Evolutionary conservation across 2,797 vertebrate species (phyloP).

Genomic region (Chiroxiphia lanceolata): DNA sequence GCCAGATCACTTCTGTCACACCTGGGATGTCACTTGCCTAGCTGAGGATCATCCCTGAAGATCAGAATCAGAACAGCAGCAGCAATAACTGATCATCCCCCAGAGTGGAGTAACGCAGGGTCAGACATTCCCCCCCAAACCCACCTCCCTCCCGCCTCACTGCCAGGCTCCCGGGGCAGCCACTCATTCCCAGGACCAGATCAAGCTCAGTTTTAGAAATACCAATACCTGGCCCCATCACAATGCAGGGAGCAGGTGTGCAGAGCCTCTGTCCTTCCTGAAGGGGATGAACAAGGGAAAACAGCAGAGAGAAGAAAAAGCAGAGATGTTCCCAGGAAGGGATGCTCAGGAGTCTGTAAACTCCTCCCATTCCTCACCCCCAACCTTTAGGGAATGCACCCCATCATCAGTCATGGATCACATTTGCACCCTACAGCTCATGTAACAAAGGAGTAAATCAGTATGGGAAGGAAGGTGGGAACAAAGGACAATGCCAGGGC

Average conservation of each 20-base stretch:
- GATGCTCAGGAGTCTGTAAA: not conserved
- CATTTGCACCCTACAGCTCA: not conserved
- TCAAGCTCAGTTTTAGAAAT: not conserved
- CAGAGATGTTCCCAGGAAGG: not conserved
- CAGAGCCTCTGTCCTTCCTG: not conserved
- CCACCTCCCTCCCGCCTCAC: not conserved
- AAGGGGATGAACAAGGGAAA: not conserved
- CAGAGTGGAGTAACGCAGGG: not conserved
- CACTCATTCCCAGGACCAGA: not conserved
- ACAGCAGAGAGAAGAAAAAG: not conserved
- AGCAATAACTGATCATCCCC: not conserved
- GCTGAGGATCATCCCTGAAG: not conserved
- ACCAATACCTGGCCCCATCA: accelerated
- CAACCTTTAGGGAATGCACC: not conserved
- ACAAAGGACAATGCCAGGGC: not conserved
- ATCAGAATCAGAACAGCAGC: not conserved
- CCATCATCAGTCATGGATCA: accelerated
- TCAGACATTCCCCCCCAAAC: not conserved
- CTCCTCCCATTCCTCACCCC: not conserved
- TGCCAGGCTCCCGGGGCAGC: accelerated
- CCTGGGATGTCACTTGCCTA: not conserved
- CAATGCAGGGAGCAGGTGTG: accelerated
- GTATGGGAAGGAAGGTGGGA: not conserved
- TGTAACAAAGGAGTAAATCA: not conserved
- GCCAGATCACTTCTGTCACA: not conserved